These are phyloP conservation scores for Acleris literana DNA, from an alignment of 2,888 invertebrate genomes.

Conservation along the genomic window DNA sequence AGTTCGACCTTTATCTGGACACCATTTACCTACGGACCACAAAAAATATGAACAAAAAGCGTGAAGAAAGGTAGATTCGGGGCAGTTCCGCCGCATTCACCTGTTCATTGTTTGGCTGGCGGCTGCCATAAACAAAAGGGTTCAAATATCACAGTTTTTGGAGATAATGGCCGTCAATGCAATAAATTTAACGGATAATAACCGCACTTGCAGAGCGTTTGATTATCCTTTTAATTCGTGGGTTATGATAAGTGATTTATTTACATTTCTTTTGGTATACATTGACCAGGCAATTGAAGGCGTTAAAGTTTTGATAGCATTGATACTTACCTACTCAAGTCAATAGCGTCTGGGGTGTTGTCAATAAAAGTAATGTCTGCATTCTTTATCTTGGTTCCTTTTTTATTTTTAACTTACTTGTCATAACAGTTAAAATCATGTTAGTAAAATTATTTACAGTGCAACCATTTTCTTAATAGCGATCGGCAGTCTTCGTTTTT, in stretches of 20 bases:
- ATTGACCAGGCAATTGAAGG: no score
- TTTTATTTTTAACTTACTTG: no score
- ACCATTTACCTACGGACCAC: slow-evolving; percentile 69
- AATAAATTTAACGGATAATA: slow-evolving; percentile 79
- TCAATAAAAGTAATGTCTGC: no score
- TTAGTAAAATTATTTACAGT: no score
- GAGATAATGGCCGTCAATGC: slow-evolving; percentile 70
- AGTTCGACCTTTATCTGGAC: slow-evolving; percentile 81
- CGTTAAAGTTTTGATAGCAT: no score
- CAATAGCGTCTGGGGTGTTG: no score
- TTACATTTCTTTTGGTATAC: slow-evolving; percentile 37
- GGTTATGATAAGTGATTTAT: slow-evolving; percentile 71
- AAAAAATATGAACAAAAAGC: slow-evolving; percentile 76
- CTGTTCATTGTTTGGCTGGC: slow-evolving; percentile 79
- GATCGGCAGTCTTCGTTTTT: no score
- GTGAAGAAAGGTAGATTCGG: slow-evolving; percentile 76
- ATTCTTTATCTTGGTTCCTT: no score
- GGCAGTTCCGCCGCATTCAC: slow-evolving; percentile 68
- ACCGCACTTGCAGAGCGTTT: slow-evolving; percentile 75
- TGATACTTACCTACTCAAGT: no score
- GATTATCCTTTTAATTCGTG: slow-evolving; percentile 68
- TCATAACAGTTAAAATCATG: no score
- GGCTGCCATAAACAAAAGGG: slow-evolving; percentile 77
- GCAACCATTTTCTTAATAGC: no score
- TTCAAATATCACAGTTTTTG: slow-evolving; percentile 81